Percentiles rank a stretch among this genome's conserved stretches.
Evolutionary conservation across 2,113 vertebrate species (phyloP).

Genomic region (Sitta europaea): DNA sequence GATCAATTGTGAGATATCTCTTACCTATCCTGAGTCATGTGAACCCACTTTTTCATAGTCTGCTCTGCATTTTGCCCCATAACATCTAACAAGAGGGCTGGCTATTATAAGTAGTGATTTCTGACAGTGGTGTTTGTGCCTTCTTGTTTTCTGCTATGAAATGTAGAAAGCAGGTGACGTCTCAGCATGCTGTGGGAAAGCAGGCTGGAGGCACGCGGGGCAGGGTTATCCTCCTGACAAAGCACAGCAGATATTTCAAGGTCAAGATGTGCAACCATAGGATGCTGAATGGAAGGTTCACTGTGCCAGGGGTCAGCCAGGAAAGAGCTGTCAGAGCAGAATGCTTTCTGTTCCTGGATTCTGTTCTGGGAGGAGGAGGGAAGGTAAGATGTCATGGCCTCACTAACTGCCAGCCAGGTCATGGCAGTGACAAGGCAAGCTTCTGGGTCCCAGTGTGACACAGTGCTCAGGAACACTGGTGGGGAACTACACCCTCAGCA

Average conservation of each 20-base stretch:
- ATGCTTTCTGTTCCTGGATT: background rate
- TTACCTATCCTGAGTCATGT: background rate
- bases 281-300: background rate
- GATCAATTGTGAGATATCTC: background rate
- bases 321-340: background rate
- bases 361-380: background rate
- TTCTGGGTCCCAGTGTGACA: background rate
- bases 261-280: background rate
- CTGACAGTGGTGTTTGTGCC: background rate
- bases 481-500: background rate
- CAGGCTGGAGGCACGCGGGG: accelerated
- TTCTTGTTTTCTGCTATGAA: background rate
- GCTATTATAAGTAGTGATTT: background rate
- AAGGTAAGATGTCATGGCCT: background rate
- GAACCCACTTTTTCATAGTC: background rate
- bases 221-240: background rate
- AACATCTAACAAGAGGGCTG: background rate
- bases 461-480: background rate
- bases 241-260: background rate
- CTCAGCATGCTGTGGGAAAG: background rate
- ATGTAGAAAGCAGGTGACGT: background rate
- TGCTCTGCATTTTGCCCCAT: background rate
- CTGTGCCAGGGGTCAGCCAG: background rate
- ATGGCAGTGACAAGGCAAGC: background rate
- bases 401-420: background rate